phyloP scores from a whole-genome alignment of 2,888 invertebrate genomes.

The Archaeoteleia sp. region DNA sequence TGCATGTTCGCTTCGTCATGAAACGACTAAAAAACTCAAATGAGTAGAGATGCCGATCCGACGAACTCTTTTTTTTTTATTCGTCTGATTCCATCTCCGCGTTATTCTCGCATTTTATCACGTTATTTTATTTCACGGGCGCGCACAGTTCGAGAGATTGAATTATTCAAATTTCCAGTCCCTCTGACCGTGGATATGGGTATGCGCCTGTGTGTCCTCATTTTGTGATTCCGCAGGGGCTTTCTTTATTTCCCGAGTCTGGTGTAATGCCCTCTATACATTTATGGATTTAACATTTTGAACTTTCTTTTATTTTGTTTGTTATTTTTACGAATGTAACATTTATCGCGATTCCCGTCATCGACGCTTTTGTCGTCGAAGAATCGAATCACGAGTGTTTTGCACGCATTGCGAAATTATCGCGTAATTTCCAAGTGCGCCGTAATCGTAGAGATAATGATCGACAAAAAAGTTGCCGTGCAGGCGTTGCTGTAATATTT shows the following conservation, averaged over 20 bases:
- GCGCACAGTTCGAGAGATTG: constrained; percentile 61
- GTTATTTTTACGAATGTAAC: no score
- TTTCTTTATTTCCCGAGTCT: constrained; percentile 41
- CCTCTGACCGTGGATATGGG: constrained; percentile 24
- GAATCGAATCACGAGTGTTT: no score
- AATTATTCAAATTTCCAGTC: constrained; percentile 67
- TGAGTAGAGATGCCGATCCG: constrained; percentile 31
- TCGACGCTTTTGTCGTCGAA: no score
- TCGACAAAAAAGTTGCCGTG: neutral
- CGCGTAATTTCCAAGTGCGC: constrained; percentile 5
- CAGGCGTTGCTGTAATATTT: constrained; percentile 16
- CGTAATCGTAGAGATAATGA: neutral
- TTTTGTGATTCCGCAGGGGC: constrained; percentile 29
- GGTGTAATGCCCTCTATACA: no score
- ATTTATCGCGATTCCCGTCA: no score
- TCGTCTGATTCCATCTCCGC: constrained; percentile 22
- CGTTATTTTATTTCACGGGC: constrained; percentile 68
- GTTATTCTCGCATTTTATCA: constrained; percentile 57
- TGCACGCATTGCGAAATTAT: constrained; percentile 1
- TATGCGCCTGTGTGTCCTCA: constrained; percentile 22
- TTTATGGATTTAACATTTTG: no score
- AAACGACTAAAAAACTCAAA: constrained; percentile 29
- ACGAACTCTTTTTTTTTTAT: constrained; percentile 24
- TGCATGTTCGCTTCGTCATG: constrained; percentile 7
- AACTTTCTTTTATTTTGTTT: no score